Percentiles rank a stretch among this genome's conserved stretches.
Evolutionary conservation across 2,113 vertebrate species (phyloP).

Genomic region (Seriola rivoliana): DNA sequence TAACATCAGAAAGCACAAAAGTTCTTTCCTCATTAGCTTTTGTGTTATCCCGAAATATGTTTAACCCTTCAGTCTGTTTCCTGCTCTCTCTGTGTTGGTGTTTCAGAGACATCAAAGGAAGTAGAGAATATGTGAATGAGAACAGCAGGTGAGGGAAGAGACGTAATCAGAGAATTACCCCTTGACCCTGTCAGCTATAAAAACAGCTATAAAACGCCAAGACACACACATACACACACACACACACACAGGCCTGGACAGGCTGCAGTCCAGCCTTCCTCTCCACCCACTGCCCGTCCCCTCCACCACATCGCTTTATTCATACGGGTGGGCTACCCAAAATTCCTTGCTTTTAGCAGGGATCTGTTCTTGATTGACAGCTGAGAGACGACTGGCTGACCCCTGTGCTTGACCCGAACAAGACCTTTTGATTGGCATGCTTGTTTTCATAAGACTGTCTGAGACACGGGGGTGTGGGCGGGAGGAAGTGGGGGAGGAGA

Average conservation of each 20-base stretch:
- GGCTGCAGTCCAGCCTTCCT: slow-evolving; percentile 20
- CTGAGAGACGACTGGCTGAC: slow-evolving; percentile 59
- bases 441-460: slow-evolving; percentile 80
- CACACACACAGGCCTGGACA: slow-evolving; percentile 38
- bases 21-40: neutral
- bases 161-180: slow-evolving; percentile 59
- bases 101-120: slow-evolving; percentile 42
- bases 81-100: neutral
- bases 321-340: slow-evolving; percentile 54
- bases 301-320: slow-evolving; percentile 21
- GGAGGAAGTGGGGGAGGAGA: slow-evolving; percentile 37
- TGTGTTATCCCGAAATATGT: neutral
- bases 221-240: slow-evolving; percentile 22
- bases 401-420: slow-evolving; percentile 59
- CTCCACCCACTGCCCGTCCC: slow-evolving; percentile 16
- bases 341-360: neutral
- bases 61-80: neutral
- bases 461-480: slow-evolving; percentile 40
- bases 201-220: slow-evolving; percentile 64
- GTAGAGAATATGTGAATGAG: slow-evolving; percentile 50
- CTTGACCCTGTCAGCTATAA: slow-evolving; percentile 68
- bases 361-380: slow-evolving; percentile 76
- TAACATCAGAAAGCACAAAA: neutral
- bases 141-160: slow-evolving; percentile 68
- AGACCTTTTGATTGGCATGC: slow-evolving; percentile 78